A percentile compares a stretch with the other conserved stretches of the same genome.
phyloP scores from a whole-genome alignment of 1,140 invertebrate genomes.

The Lepidurus packardi region DNA sequence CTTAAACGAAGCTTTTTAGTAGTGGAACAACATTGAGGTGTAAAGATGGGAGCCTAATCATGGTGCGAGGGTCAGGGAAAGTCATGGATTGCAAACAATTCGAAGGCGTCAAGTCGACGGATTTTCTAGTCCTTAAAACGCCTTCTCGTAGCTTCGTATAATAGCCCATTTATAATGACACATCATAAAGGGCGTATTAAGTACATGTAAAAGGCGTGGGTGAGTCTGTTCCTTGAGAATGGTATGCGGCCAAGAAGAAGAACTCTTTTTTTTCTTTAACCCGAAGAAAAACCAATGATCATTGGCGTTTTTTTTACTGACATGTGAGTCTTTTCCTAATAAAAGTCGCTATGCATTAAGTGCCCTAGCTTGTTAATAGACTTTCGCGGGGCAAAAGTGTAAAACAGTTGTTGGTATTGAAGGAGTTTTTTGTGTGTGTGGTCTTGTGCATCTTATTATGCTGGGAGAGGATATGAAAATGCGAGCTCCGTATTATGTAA shows the following conservation, averaged over 20 bases:
- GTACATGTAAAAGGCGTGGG: slow-evolving; percentile 21
- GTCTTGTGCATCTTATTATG: slow-evolving; percentile 4
- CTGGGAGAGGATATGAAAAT: neutral
- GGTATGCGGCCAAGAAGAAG: neutral
- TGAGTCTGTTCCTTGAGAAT: slow-evolving; percentile 14
- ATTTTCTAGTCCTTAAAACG: slow-evolving; percentile 11
- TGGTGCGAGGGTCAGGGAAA: neutral
- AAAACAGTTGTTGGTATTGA: slow-evolving; percentile 15
- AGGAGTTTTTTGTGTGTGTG: neutral
- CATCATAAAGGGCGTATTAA: slow-evolving; percentile 19
- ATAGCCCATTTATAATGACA: slow-evolving; percentile 19
- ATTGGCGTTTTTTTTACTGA: slow-evolving; percentile 4
- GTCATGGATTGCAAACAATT: neutral
- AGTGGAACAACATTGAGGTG: too few relatives aligned
- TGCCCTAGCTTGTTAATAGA: neutral
- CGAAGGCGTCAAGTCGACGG: neutral
- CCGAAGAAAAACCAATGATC: neutral
- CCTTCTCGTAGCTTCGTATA: neutral
- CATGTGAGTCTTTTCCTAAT: neutral
- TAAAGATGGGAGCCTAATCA: too few relatives aligned
- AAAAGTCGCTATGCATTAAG: neutral
- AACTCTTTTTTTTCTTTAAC: neutral
- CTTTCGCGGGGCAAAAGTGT: neutral
- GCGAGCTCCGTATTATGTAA: neutral
- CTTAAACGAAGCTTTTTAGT: too few relatives aligned